A percentile compares a stretch with the other conserved stretches of the same genome.
phyloP scores from a whole-genome alignment of 37 sponge, comb jelly and placozoan species.

The Hormiphora californensis region DNA sequence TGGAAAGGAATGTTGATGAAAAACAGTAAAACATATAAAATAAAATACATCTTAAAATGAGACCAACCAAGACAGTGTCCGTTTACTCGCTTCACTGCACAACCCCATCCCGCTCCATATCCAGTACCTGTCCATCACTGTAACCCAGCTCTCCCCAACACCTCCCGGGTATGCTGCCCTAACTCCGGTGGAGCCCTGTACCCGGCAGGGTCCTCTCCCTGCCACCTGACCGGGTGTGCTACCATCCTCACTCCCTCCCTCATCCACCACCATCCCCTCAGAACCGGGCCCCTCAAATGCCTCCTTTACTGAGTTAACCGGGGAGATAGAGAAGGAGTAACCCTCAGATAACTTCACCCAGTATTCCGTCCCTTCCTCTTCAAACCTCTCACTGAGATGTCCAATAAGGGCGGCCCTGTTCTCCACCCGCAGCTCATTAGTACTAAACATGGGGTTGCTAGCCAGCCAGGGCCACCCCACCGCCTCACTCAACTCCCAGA shows the following conservation, averaged over 20 bases:
- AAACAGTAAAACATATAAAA: too few relatives aligned
- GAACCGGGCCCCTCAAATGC: constrained; percentile 46
- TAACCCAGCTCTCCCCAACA: neutral
- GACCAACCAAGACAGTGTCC: too few relatives aligned
- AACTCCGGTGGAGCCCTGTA: constrained; percentile 6
- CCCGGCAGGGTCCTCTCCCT: neutral
- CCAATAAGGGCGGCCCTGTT: constrained; percentile 60
- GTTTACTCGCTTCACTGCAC: too few relatives aligned
- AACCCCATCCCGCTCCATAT: neutral
- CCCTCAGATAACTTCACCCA: neutral
- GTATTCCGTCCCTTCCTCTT: neutral
- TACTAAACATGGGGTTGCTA: constrained; percentile 56
- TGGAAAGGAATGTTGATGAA: too few relatives aligned
- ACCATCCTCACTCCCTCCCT: constrained; percentile 11
- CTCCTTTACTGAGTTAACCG: neutral
- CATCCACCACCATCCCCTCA: too few relatives aligned
- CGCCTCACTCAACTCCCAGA: constrained; percentile 58
- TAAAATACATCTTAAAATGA: too few relatives aligned
- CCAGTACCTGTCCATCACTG: neutral
- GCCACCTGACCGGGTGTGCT: constrained; percentile 19
- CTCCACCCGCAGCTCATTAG: constrained; percentile 62
- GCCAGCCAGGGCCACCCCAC: constrained; percentile 57
- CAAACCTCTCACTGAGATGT: constrained; percentile 55
- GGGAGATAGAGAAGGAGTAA: neutral
- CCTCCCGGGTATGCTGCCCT: neutral